These are phyloP conservation scores for Loripinus fragilis DNA, from an alignment of 2,888 invertebrate species.

Conservation along the genomic window DNA sequence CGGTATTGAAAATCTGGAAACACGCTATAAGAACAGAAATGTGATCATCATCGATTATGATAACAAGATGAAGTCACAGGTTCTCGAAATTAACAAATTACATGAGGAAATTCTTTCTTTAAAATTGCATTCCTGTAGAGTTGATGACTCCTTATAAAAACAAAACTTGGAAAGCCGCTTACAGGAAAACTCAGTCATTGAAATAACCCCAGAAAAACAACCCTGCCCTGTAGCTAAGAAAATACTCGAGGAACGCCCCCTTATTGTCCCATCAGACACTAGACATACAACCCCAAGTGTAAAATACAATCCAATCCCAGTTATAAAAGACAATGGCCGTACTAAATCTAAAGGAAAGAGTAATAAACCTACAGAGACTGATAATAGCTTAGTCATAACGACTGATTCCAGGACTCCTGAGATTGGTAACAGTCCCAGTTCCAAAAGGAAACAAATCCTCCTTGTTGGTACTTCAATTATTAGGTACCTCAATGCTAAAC, in stretches of 20 bases:
- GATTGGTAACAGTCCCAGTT: not conserved
- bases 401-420: not conserved
- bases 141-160: not conserved
- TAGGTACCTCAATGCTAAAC: not conserved
- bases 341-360: not conserved
- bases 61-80: not conserved
- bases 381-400: not conserved
- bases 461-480: constrained; percentile 1
- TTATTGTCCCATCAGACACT: not conserved
- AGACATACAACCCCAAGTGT: too few species aligned
- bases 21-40: constrained; percentile 1
- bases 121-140: constrained; percentile 4
- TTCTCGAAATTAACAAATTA: not conserved
- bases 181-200: not conserved
- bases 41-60: not conserved
- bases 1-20: not conserved
- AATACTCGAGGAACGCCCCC: not conserved
- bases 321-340: not conserved
- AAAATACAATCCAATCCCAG: not conserved
- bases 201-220: constrained; percentile 2
- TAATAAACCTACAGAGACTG: not conserved
- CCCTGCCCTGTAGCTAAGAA: not conserved
- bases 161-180: not conserved
- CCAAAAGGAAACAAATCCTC: not conserved
- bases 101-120: not conserved